Conservation (phyloP, 2,113 vertebrate genomes). For the Ophthalmolycus amberensis region DNA sequence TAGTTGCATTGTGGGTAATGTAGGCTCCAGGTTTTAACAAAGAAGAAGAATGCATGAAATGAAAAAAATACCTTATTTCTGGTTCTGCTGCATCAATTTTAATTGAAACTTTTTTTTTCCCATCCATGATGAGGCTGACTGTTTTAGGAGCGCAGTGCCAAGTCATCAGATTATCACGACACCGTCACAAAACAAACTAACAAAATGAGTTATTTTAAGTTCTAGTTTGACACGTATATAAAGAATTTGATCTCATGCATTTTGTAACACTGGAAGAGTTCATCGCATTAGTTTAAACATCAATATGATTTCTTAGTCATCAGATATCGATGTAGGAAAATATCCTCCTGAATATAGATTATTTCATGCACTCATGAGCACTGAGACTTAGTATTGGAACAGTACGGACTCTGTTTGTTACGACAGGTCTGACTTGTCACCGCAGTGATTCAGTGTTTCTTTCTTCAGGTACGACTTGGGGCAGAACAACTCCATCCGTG, state of each 20-base stretch:
- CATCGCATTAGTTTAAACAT: too few relatives aligned
- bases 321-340: not conserved
- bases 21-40: not conserved
- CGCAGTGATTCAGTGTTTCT: slow-evolving; percentile 3
- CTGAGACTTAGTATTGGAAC: too few relatives aligned
- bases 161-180: too few relatives aligned
- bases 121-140: not conserved
- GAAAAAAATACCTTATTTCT: not conserved
- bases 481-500: slow-evolving; percentile 92
- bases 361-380: too few relatives aligned
- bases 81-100: not conserved
- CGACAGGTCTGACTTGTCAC: too few relatives aligned
- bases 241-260: too few relatives aligned
- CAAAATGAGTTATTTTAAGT: not conserved
- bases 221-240: not conserved
- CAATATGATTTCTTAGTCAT: not conserved
- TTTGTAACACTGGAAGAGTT: too few relatives aligned
- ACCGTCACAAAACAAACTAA: not conserved
- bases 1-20: slow-evolving; percentile 2
- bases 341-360: too few relatives aligned
- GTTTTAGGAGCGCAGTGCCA: too few relatives aligned
- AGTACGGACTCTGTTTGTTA: too few relatives aligned
- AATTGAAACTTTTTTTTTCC: not conserved
- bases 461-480: slow-evolving; percentile 89
- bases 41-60: not conserved